These are phyloP conservation scores for Corvus cornix DNA, from an alignment of 2,113 vertebrate genomes.

Conservation along the genomic window DNA sequence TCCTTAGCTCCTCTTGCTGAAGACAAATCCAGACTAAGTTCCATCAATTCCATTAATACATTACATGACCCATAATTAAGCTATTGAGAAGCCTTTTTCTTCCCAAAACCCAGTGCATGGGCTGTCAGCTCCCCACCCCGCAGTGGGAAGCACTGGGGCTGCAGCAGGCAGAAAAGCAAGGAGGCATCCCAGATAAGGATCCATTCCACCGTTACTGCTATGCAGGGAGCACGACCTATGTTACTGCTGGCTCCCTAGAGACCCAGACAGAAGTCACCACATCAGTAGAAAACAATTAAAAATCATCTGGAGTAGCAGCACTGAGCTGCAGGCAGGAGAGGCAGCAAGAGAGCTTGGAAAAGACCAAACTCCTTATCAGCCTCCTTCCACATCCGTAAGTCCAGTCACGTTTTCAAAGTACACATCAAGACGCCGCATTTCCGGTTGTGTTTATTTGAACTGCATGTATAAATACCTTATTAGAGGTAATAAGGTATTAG, in stretches of 20 bases:
- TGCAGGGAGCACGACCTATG: neutral
- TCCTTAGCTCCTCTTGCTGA: neutral
- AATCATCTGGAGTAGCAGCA: neutral
- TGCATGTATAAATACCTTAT: neutral
- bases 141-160: neutral
- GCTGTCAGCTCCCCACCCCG: neutral
- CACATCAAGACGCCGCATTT: neutral
- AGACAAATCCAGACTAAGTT: neutral
- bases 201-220: rapidly evolving
- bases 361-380: neutral
- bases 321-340: neutral
- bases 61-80: neutral
- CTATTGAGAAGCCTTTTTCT: neutral
- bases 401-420: neutral
- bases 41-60: neutral
- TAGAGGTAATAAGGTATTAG: neutral
- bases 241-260: neutral
- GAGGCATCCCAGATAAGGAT: neutral
- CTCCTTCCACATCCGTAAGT: neutral
- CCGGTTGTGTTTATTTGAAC: neutral
- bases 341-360: neutral
- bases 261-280: neutral
- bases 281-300: neutral
- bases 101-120: neutral
- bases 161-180: neutral